phyloP scores from a whole-genome alignment of 2,797 vertebrate species.

The Catostomus latipinnis region DNA sequence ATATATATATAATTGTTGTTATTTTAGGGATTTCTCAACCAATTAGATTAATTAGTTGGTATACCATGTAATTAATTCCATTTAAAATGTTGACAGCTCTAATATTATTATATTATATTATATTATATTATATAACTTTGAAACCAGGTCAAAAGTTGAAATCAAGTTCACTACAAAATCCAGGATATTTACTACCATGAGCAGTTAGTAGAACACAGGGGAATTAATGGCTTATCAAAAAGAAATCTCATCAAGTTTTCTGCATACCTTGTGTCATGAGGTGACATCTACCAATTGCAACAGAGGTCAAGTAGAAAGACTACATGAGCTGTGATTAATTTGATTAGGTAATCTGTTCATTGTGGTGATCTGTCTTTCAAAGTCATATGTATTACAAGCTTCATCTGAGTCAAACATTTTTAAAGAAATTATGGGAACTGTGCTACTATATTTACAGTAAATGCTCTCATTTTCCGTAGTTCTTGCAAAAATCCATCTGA shows the following conservation, averaged over 20 bases:
- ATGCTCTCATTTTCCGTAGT: background rate
- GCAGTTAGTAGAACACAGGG: background rate
- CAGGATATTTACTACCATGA: background rate
- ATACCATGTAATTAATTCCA: background rate
- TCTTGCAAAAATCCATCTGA: background rate
- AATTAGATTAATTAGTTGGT: background rate
- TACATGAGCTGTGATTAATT: background rate
- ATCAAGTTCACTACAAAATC: background rate
- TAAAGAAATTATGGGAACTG: background rate
- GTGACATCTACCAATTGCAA: background rate
- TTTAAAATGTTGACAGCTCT: background rate
- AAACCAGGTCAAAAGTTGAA: conserved; percentile 12
- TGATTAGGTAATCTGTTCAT: background rate
- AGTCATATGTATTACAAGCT: background rate
- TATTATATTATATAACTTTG: background rate
- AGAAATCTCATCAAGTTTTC: background rate
- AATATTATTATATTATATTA: background rate
- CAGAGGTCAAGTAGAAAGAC: too few relatives aligned
- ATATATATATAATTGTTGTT: too few relatives aligned
- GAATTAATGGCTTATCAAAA: conserved; percentile 2
- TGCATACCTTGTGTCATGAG: background rate
- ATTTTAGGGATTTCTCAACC: too few relatives aligned
- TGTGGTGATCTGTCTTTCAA: background rate
- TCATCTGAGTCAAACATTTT: background rate
- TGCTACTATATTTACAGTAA: background rate